Evolutionary conservation across 2,113 vertebrate genomes (phyloP).

Genomic region (Symphodus melops): DNA sequence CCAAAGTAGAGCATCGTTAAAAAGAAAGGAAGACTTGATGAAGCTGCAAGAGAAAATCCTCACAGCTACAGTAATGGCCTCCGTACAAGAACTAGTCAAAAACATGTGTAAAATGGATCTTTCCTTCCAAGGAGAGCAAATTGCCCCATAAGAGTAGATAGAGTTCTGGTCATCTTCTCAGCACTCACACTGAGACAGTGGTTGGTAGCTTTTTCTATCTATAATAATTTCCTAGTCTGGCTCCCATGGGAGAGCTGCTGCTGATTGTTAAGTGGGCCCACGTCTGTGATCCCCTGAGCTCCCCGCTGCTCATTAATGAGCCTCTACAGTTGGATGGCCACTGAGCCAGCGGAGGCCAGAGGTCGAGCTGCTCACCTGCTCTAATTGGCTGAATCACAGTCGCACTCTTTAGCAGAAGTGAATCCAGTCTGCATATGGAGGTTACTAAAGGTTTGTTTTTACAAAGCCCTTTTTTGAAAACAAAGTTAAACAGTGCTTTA

Average conservation of each 20-base stretch:
- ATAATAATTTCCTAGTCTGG: constrained; percentile 49
- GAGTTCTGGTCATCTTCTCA: constrained; percentile 13
- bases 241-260: constrained; percentile 40
- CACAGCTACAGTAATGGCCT: constrained; percentile 42
- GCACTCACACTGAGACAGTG: constrained; percentile 12
- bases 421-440: not conserved
- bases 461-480: not conserved
- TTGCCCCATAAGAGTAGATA: constrained; percentile 27
- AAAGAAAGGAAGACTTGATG: not conserved
- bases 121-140: constrained; percentile 31
- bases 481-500: not conserved
- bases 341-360: constrained; percentile 40
- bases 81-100: constrained; percentile 31
- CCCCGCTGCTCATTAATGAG: constrained; percentile 63
- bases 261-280: constrained; percentile 61
- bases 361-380: constrained; percentile 55
- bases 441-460: constrained; percentile 6
- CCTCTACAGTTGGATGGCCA: constrained; percentile 48
- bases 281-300: constrained; percentile 27
- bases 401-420: constrained; percentile 5
- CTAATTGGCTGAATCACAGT: constrained; percentile 58
- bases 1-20: not conserved
- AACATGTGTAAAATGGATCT: constrained; percentile 21
- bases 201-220: constrained; percentile 33
- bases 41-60: constrained; percentile 9